Evolutionary conservation across 2,888 invertebrate species (phyloP).

Genomic region (Carpatolechia fugitivella): DNA sequence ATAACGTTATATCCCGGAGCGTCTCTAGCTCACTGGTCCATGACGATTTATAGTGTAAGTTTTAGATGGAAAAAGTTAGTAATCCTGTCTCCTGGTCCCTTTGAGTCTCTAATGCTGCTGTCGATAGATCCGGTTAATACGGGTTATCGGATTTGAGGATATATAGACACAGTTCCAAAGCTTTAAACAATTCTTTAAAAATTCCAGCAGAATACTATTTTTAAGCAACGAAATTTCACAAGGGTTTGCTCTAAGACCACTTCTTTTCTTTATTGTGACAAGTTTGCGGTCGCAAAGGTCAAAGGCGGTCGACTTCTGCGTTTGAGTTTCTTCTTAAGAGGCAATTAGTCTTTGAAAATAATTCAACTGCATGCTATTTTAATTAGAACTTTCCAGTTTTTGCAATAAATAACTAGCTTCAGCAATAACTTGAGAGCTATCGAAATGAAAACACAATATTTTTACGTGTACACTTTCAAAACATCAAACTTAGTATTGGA

Average conservation of each 20-base stretch:
- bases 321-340: neutral
- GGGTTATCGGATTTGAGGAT: constrained; percentile 14
- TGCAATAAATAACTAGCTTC: too few relatives aligned
- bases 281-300: neutral
- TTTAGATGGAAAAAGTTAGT: constrained; percentile 75
- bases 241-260: neutral
- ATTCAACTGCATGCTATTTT: too few relatives aligned
- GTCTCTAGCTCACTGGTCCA: constrained; percentile 38
- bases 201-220: neutral
- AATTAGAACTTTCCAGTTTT: too few relatives aligned
- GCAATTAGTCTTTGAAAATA: neutral
- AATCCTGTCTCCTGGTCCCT: constrained; percentile 49
- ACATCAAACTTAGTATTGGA: too few relatives aligned
- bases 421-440: too few relatives aligned
- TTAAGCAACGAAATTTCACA: neutral
- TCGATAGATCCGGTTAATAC: constrained; percentile 20
- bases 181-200: too few relatives aligned
- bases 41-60: constrained; percentile 73
- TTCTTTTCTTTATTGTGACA: neutral
- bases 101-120: constrained; percentile 29
- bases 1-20: constrained; percentile 1
- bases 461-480: too few relatives aligned
- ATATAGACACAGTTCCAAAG: neutral
- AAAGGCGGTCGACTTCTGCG: neutral
- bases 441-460: too few relatives aligned